phyloP scores from a whole-genome alignment of 1,140 invertebrate species.

The Drosophila orena region DNA sequence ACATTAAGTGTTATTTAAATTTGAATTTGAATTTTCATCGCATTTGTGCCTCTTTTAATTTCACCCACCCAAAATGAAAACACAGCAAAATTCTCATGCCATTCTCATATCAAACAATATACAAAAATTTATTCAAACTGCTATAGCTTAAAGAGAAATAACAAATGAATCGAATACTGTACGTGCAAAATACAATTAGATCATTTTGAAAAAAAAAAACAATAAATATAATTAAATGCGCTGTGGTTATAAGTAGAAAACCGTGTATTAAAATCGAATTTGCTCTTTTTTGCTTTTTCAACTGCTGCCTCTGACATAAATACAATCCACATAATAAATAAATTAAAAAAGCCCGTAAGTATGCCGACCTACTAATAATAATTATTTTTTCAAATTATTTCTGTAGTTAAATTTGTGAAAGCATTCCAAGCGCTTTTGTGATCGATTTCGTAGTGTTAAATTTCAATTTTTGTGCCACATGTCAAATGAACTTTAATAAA shows the following conservation, averaged over 20 bases:
- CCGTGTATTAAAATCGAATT: constrained; percentile 37
- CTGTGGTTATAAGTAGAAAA: constrained; percentile 13
- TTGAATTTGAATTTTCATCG: constrained; percentile 28
- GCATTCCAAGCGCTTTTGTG: constrained; percentile 40
- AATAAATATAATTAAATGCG: constrained; percentile 21
- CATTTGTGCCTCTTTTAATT: constrained; percentile 21
- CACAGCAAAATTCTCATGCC: constrained; percentile 77
- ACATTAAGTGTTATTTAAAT: neutral
- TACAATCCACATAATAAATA: constrained; percentile 19
- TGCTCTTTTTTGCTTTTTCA: constrained; percentile 53
- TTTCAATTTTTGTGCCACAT: constrained; percentile 37
- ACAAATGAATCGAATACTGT: constrained; percentile 40
- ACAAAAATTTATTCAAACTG: constrained; percentile 53
- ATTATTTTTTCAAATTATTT: constrained; percentile 12
- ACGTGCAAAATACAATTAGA: constrained; percentile 39
- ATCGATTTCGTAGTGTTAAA: constrained; percentile 44
- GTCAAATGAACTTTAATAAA: constrained; percentile 55
- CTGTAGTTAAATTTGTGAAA: constrained; percentile 31
- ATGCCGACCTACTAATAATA: constrained; percentile 22
- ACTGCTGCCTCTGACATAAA: constrained; percentile 59
- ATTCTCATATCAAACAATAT: constrained; percentile 61
- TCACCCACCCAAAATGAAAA: constrained; percentile 27
- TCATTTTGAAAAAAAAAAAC: constrained; percentile 20
- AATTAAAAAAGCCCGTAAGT: constrained; percentile 65
- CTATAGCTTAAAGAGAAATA: constrained; percentile 54